Conservation (phyloP, 2,797 vertebrate species). For the Micromesistius poutassou region DNA sequence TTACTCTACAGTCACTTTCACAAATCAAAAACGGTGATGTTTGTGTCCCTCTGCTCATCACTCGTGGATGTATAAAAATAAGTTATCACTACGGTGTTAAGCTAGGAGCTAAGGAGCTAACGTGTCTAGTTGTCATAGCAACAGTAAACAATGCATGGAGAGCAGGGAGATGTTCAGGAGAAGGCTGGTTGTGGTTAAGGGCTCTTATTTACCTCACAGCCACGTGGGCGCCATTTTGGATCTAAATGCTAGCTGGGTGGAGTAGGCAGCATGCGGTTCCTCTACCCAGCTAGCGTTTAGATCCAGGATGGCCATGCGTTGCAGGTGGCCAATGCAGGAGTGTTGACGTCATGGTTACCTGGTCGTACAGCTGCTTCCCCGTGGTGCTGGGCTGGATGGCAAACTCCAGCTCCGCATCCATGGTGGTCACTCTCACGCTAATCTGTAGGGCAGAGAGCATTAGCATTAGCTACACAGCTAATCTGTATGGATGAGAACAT, state of each 20-base stretch:
- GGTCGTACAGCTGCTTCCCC: slow-evolving; percentile 97
- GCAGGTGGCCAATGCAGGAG: neutral
- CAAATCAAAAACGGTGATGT: no score
- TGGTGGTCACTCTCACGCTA: slow-evolving; percentile 94
- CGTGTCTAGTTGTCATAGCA: no score
- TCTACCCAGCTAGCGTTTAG: neutral
- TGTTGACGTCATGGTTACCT: slow-evolving; percentile 69
- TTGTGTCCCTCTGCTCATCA: no score
- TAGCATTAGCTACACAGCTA: slow-evolving; percentile 54
- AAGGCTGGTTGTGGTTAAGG: no score
- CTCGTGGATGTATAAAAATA: no score
- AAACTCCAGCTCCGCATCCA: slow-evolving; percentile 99
- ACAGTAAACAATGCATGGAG: no score
- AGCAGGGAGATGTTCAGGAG: no score
- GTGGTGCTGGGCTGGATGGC: slow-evolving; percentile 98
- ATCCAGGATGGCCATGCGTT: neutral
- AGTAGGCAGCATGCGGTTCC: neutral
- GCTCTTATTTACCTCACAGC: no score
- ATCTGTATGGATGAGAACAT: slow-evolving; percentile 71
- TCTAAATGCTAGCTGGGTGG: neutral
- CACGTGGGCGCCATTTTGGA: no score
- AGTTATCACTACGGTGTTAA: no score
- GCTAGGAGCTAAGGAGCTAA: no score
- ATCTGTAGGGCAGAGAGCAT: slow-evolving; percentile 72
- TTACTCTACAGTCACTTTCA: no score